Base-by-base conservation (phyloP, 2,888 invertebrate species). In the Idaea aversata region DNA sequence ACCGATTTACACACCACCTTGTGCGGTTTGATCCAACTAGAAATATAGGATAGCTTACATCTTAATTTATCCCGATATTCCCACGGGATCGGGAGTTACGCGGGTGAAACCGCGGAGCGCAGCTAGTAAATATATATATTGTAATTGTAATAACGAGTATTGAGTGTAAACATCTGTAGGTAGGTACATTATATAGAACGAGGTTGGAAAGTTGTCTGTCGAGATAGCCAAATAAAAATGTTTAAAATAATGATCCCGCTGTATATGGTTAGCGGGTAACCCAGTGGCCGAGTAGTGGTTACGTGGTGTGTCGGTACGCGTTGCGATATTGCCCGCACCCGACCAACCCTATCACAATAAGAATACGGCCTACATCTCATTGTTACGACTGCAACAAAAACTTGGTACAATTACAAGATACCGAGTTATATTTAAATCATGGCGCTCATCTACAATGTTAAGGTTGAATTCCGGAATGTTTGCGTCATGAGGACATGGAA, bases 371-470 rank as follows among this genome's bases (percentile, higher is more conserved):
- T 71, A 71, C 68, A 74, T 69, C 76, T 73, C 75, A 78, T 84
- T 82, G 78, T 80, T 78, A 67, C 70, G 73, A 67, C 72, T 70
- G 76, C 76, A 76, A 74, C 72, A 75, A 79, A 76, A 80, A 75
- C 69, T 76, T 77, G 75, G 75, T 77, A 74, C 75, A 76, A 72
- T 74, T 83, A 84, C 80, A 81, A 25, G 80, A 83, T 81, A 84
- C 79, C 80, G 81, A 85, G 89, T 86, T 90, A 91, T 88, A 90
- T 90, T 90, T 90, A 91, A 89, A 90, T 83, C 87, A 80, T 78
- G 79, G 81, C 83, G 85, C 84, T 87, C 88, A 88, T 88, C 87
- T 84, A 86, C 84, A 91, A 91, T 90, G 91, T 89, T 91, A 90
- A 91, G 91, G 90, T 90, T 90, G 88, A 90, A 91, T 91, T 90